phyloP scores from a whole-genome alignment of 2,888 invertebrate genomes.

The Mythimna albipuncta region DNA sequence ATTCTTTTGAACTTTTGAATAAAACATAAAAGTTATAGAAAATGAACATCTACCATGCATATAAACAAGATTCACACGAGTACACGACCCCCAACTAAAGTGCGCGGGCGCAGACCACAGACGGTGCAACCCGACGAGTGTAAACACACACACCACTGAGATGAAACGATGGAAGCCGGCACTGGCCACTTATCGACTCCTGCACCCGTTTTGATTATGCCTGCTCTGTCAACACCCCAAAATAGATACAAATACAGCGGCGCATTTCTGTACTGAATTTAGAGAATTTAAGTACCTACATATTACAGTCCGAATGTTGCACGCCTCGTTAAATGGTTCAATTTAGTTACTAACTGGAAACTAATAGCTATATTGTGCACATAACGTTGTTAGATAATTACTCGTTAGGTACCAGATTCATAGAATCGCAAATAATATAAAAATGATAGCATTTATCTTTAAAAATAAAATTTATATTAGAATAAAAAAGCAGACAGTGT shows the following conservation, averaged over 20 bases:
- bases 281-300: slow-evolving; percentile 8
- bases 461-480: not conserved
- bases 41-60: slow-evolving; percentile 11
- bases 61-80: slow-evolving; percentile 73
- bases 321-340: slow-evolving; percentile 3
- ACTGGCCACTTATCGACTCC: slow-evolving; percentile 87
- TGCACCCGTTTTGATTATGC: slow-evolving; percentile 85
- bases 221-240: slow-evolving; percentile 85
- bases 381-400: slow-evolving; percentile 1
- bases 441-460: not conserved
- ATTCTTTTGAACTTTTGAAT: slow-evolving; percentile 4
- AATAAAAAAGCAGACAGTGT: slow-evolving; percentile 7
- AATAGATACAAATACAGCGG: slow-evolving; percentile 82
- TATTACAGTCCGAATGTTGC: slow-evolving; percentile 7
- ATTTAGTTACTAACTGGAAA: slow-evolving; percentile 16
- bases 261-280: slow-evolving; percentile 59
- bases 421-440: not conserved
- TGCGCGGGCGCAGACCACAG: slow-evolving; percentile 74
- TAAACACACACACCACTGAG: slow-evolving; percentile 80
- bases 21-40: not conserved
- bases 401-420: slow-evolving; percentile 4
- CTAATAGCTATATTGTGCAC: slow-evolving; percentile 4
- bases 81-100: slow-evolving; percentile 70
- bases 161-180: slow-evolving; percentile 86
- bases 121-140: slow-evolving; percentile 72